These are phyloP conservation scores for Ptilonorhynchus violaceus DNA, from an alignment of 2,113 vertebrate species.

Conservation along the genomic window DNA sequence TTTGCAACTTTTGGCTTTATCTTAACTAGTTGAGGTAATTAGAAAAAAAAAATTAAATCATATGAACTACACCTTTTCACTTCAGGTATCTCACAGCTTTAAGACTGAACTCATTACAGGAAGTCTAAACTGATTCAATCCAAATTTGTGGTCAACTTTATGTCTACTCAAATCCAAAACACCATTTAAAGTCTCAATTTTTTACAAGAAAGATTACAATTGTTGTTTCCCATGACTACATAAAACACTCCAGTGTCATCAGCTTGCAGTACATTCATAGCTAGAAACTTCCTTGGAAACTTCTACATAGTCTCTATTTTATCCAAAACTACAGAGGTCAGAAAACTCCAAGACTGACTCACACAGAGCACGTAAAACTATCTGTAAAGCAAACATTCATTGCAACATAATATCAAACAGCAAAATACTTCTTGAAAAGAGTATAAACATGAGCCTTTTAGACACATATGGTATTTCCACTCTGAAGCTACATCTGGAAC, in stretches of 20 bases:
- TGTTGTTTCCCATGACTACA: background rate
- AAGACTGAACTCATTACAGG: background rate
- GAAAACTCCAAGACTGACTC: background rate
- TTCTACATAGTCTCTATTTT: background rate
- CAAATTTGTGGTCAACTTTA: background rate
- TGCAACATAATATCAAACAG: background rate
- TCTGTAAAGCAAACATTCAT: background rate
- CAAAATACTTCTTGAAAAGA: background rate
- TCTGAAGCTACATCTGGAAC: background rate
- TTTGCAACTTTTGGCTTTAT: background rate
- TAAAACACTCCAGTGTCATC: background rate
- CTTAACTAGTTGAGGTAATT: background rate
- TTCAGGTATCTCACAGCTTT: background rate
- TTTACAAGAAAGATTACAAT: background rate
- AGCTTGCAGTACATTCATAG: background rate
- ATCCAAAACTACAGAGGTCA: background rate
- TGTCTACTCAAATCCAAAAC: background rate
- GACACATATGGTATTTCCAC: background rate
- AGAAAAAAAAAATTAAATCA: background rate
- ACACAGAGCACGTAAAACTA: rapidly evolving
- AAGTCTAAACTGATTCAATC: background rate
- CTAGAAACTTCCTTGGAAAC: background rate
- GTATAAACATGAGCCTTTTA: background rate
- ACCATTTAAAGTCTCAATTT: background rate
- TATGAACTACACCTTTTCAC: background rate